Evolutionary conservation across 2,888 invertebrate genomes (phyloP).

Genomic region (Pollenia amentaria): DNA sequence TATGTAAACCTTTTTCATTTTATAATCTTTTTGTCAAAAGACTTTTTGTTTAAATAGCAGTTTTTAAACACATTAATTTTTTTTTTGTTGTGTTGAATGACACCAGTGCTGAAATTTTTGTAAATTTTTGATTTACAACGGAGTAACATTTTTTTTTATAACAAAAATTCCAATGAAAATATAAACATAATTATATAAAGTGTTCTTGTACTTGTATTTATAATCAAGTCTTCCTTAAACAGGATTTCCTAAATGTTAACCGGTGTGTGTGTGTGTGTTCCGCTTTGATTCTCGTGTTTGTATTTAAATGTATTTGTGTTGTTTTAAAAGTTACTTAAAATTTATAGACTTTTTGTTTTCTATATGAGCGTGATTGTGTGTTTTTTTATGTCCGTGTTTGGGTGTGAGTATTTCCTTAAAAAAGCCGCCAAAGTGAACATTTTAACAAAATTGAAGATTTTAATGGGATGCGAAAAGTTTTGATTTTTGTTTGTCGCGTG

Average conservation of each 20-base stretch:
- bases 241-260: neutral
- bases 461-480: neutral
- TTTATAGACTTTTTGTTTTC: slow-evolving; percentile 18
- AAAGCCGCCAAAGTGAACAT: neutral
- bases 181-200: slow-evolving; percentile 12
- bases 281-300: neutral
- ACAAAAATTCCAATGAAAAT: neutral
- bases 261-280: neutral
- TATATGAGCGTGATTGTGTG: no score
- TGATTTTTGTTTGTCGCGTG: slow-evolving; percentile 25
- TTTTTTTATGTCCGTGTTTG: neutral
- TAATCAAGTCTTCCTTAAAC: neutral
- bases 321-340: neutral
- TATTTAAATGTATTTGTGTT: neutral
- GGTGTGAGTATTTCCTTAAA: neutral
- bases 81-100: neutral
- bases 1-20: neutral
- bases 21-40: neutral
- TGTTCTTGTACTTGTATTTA: neutral
- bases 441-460: neutral
- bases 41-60: neutral
- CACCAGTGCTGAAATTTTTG: neutral
- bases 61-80: slow-evolving; percentile 1
- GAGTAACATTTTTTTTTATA: no score
- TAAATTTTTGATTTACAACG: slow-evolving; percentile 38